Evolutionary conservation across 2,797 vertebrate species (phyloP), one percentile per base, ranked within the genome.

Genomic region (Clarias platycephalus): DNA sequence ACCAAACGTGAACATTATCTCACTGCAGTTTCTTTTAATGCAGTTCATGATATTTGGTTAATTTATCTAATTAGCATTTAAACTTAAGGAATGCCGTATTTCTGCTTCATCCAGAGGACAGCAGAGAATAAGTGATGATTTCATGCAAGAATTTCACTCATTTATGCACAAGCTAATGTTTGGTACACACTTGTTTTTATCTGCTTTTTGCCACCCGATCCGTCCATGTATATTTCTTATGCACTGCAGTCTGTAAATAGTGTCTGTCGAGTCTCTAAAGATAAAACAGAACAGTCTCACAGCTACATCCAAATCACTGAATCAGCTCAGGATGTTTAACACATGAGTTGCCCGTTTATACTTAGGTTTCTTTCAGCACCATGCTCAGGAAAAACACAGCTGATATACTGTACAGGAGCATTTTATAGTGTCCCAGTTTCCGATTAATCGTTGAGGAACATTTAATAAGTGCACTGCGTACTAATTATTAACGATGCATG

Each of bases 181-280:
- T 1, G 4, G 5, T 40, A 28, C 31, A 26, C 22, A 63, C 74
- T 70, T 79, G 74, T 70, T 84, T 79, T 71, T 70, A 16, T 31
- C 28, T 10, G 12, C 49, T 78, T 78, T 67, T 28, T 5, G 66
- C 72, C 18, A 84, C 55, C 57, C 4, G 55, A 84, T 79, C 64
- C 20, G 24, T 78, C n/a, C 66, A 9, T 63, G 83, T 26, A 79
- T 80, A 55, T 53, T 84, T 84, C 76, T 80, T 78, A 26, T 78
- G 76, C 28, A 44, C 55, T 63, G 66, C 83, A 71, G 37, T 71
- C 83, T 80, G 76, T 79, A 84, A 84, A 84, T 84, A 84, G 83
- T 26, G n/a, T 75, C 55, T 12, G 76, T 53, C 37, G 12, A 31
- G 62, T 79, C 77, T 64, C 62, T 64, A 80, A 64, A 80, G n/a